These are phyloP conservation scores for Acrocephalus kingi DNA, from an alignment of 2,113 vertebrate species.

Conservation along the genomic window DNA sequence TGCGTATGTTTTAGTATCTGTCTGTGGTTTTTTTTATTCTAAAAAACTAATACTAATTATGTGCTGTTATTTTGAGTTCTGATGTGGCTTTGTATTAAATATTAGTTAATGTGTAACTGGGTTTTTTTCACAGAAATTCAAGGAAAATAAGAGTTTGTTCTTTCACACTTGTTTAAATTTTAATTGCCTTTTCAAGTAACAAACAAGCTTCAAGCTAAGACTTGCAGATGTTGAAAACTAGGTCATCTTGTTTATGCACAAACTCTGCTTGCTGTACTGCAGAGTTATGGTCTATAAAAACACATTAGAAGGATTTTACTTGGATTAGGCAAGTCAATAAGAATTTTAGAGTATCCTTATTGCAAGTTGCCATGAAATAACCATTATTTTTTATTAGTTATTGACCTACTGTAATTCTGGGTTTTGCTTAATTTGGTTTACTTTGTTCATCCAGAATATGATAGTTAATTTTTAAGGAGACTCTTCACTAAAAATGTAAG, in stretches of 20 bases:
- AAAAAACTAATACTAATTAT: constrained; percentile 30
- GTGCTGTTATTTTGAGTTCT: constrained; percentile 30
- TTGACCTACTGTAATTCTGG: neutral
- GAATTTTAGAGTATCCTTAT: constrained; percentile 3
- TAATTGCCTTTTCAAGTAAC: constrained; percentile 75
- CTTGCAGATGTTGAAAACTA: constrained; percentile 70
- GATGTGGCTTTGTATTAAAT: constrained; percentile 34
- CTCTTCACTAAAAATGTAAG: neutral
- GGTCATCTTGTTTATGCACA: constrained; percentile 64
- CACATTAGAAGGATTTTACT: neutral
- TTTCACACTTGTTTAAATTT: constrained; percentile 74
- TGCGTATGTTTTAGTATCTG: neutral
- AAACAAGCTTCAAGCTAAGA: constrained; percentile 65
- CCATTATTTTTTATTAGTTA: neutral
- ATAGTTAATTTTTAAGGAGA: neutral
- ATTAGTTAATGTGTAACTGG: constrained; percentile 30
- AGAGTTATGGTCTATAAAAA: constrained; percentile 28
- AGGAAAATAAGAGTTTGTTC: constrained; percentile 56
- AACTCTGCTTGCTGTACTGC: constrained; percentile 15
- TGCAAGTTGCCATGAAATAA: neutral
- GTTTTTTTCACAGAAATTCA: constrained; percentile 16
- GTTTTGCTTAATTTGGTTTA: neutral
- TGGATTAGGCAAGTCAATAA: constrained; percentile 12
- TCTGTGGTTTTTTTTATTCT: constrained; percentile 25
- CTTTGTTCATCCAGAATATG: neutral